phyloP scores from a whole-genome alignment of 2,888 invertebrate species.

The Cephus runcator region DNA sequence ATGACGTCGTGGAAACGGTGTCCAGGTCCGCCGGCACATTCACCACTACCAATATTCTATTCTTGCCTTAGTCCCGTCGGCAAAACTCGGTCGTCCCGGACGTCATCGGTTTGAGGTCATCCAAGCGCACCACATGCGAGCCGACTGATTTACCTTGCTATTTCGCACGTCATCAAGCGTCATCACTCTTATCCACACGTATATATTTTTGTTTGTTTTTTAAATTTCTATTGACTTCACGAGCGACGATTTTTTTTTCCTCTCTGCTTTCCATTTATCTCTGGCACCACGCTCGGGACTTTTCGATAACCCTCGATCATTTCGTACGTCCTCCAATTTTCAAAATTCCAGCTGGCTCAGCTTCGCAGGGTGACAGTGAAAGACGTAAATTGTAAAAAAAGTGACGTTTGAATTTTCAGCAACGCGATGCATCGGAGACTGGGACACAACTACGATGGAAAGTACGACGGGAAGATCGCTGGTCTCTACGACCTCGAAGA shows the following conservation, averaged over 20 bases:
- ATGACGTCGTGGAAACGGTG: background rate
- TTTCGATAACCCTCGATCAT: too few relatives aligned
- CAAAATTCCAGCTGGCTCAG: background rate
- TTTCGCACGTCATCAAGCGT: background rate
- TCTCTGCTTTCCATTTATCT: background rate
- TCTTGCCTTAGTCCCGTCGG: background rate
- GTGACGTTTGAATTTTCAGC: background rate
- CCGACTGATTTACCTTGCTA: background rate
- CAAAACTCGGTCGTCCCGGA: background rate
- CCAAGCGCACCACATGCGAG: background rate
- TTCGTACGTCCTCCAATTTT: background rate
- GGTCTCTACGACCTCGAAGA: conserved; percentile 98
- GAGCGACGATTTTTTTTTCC: background rate
- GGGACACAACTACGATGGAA: conserved; percentile 62
- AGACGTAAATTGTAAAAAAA: background rate
- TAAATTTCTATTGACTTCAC: background rate
- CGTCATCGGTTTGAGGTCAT: background rate
- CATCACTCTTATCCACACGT: background rate
- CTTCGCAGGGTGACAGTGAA: background rate
- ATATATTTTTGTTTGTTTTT: background rate
- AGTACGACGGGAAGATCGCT: conserved; percentile 89
- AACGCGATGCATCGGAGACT: conserved; percentile 54
- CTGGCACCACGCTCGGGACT: background rate
- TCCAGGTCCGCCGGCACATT: background rate
- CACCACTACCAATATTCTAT: background rate